Percentiles rank a stretch among this genome's conserved stretches.
Conservation (phyloP, 1,140 invertebrate genomes). For the Brachionus angularis region DNA sequence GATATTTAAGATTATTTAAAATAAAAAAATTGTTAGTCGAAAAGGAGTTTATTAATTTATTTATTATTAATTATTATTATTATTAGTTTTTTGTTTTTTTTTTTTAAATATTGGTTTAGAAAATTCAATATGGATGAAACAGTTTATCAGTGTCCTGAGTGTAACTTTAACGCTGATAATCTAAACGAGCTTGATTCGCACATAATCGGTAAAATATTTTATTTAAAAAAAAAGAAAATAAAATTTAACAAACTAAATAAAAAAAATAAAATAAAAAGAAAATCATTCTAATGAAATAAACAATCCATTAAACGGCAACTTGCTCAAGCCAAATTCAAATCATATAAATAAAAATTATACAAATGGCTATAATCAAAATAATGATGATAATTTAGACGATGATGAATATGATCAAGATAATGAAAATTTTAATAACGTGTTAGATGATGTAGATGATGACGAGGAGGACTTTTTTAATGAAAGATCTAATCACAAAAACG, state of each 20-base stretch:
- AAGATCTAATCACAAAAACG: conserved; percentile 7
- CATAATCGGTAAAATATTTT: conserved; percentile 28
- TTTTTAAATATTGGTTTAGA: not conserved
- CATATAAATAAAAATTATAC: not conserved
- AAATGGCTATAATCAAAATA: conserved; percentile 2
- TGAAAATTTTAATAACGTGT: conserved; percentile 33
- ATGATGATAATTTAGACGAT: conserved; percentile 9
- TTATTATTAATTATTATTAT: not conserved
- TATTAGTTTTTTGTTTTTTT: not conserved
- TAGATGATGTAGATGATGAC: not conserved
- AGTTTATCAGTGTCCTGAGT: conserved; percentile 43
- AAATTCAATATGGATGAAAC: conserved; percentile 31
- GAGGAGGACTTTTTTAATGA: conserved; percentile 42
- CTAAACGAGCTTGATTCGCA: conserved; percentile 16
- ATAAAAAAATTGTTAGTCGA: not conserved
- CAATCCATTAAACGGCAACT: not conserved
- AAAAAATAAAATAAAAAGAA: no score
- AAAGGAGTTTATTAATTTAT: not conserved
- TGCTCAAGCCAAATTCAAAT: not conserved
- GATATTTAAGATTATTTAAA: no score
- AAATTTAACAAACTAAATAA: no score
- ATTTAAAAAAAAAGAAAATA: no score
- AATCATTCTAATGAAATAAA: conserved; percentile 35
- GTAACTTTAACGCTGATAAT: conserved; percentile 38
- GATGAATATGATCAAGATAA: conserved; percentile 22